Conservation (phyloP, 2,797 vertebrate species). For the Aldrovandia affinis region DNA sequence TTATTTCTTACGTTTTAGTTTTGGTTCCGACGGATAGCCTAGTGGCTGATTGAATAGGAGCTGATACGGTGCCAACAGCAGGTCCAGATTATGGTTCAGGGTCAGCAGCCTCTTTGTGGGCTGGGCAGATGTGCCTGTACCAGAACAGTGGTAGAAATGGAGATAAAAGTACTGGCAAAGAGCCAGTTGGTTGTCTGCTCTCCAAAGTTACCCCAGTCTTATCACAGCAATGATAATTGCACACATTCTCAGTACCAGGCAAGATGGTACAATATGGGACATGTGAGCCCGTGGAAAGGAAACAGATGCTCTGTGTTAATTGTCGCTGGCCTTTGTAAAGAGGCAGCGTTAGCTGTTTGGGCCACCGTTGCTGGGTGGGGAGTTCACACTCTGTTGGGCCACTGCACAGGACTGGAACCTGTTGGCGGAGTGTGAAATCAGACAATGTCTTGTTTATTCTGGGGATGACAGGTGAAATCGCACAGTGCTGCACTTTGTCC, state of each 20-base stretch:
- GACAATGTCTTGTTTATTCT: neutral
- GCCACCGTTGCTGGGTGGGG: neutral
- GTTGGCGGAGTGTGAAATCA: neutral
- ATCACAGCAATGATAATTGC: conserved; percentile 1
- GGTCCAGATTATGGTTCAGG: neutral
- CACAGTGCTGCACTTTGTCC: neutral
- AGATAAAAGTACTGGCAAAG: neutral
- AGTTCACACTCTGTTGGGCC: neutral
- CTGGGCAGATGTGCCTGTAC: neutral
- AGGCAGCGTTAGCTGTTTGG: neutral
- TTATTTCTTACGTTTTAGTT: conserved; percentile 20
- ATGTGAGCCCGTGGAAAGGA: neutral
- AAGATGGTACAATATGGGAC: neutral
- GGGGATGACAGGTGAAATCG: neutral
- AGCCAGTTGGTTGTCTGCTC: neutral
- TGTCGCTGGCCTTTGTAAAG: neutral
- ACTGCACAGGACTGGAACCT: neutral
- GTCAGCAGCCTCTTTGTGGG: neutral
- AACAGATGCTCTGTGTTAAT: neutral
- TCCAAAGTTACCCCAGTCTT: neutral
- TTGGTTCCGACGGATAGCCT: conserved; percentile 28
- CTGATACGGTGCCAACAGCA: neutral
- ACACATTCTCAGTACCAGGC: neutral
- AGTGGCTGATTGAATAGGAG: conserved; percentile 31
- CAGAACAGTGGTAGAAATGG: too few relatives aligned